Conservation (phyloP, 2,888 invertebrate species). For the Xylocampa areola region DNA sequence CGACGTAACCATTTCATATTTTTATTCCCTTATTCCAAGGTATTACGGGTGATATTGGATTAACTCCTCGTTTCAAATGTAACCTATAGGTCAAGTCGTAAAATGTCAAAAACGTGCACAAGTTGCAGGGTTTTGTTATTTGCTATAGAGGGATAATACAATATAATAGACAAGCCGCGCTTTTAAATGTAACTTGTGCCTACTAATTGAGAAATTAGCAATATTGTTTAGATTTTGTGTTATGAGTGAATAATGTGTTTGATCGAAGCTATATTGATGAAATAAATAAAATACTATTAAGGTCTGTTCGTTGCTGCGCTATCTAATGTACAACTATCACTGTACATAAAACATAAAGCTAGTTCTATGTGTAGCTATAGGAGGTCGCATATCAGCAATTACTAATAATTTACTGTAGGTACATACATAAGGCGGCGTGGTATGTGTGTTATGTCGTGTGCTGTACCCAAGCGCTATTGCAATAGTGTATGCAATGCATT, state of each 20-base stretch:
- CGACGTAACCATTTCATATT: constrained; percentile 6
- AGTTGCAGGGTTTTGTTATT: constrained; percentile 24
- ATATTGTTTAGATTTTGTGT: constrained; percentile 5
- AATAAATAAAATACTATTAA: background rate
- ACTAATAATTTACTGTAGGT: constrained; percentile 19
- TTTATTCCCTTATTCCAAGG: constrained; percentile 23
- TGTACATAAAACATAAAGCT: constrained; percentile 11
- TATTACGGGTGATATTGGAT: constrained; percentile 28
- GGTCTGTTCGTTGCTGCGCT: background rate
- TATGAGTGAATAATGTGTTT: constrained; percentile 1
- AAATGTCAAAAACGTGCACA: constrained; percentile 59
- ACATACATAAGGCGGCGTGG: background rate
- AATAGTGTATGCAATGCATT: constrained; percentile 14
- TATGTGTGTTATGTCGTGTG: constrained; percentile 4
- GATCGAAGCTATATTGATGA: background rate
- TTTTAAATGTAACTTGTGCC: constrained; percentile 1
- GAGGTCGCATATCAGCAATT: constrained; percentile 18
- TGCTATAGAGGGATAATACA: constrained; percentile 29
- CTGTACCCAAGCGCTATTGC: constrained; percentile 11
- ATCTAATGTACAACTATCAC: constrained; percentile 4
- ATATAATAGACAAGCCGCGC: constrained; percentile 28
- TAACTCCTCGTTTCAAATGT: constrained; percentile 24
- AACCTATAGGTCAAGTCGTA: constrained; percentile 53
- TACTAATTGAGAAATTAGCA: constrained; percentile 7
- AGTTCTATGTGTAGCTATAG: constrained; percentile 6